These are phyloP conservation scores for Cephus nigrinus DNA, from an alignment of 2,888 invertebrate genomes.

Conservation along the genomic window DNA sequence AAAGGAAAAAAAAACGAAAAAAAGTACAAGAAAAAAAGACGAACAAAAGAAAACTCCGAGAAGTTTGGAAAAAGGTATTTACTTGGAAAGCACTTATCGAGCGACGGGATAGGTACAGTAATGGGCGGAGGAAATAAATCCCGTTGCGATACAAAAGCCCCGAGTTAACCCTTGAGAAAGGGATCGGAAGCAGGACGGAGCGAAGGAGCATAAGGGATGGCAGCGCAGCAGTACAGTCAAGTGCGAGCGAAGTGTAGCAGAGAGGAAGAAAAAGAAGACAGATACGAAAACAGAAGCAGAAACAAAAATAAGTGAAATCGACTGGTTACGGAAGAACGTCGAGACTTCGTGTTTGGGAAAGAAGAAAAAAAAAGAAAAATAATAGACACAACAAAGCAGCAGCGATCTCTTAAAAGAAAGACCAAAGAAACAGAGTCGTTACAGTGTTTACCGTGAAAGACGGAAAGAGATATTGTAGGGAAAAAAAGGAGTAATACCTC, in stretches of 20 bases:
- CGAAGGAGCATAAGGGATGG: not conserved
- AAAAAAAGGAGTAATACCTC: not conserved
- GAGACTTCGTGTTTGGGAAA: not conserved
- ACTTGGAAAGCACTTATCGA: not conserved
- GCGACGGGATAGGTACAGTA: not conserved
- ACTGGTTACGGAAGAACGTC: not conserved
- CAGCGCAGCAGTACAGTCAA: not conserved
- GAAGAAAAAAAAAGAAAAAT: not conserved
- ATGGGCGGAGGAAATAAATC: not conserved
- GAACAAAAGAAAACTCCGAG: not conserved
- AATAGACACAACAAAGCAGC: not conserved
- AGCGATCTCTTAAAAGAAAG: not conserved
- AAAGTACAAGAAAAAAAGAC: not conserved
- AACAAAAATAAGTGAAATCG: not conserved
- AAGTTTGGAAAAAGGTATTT: not conserved
- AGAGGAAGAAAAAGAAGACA: not conserved
- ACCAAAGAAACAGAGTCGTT: not conserved
- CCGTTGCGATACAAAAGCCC: not conserved
- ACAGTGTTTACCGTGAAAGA: not conserved
- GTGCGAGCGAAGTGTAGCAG: not conserved
- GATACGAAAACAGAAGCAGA: not conserved
- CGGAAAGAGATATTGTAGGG: not conserved
- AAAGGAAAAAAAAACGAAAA: not conserved
- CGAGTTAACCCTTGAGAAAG: not conserved
- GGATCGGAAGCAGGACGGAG: not conserved